Conservation (phyloP, 2,888 invertebrate species). For the Drosophila ezoana region DNA sequence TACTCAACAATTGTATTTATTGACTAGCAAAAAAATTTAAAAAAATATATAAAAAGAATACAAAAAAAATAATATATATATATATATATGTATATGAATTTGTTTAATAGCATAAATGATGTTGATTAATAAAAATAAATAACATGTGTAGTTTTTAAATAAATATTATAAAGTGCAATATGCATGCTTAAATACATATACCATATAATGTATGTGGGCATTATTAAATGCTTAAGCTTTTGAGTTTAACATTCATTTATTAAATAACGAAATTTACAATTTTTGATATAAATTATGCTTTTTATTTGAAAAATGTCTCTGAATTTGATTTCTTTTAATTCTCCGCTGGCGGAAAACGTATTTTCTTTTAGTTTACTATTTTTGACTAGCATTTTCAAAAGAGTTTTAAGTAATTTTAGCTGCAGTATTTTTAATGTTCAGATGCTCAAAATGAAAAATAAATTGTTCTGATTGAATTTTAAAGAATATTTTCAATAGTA, state of each 20-base stretch:
- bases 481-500: not conserved
- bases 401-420: no score
- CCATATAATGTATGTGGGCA: no score
- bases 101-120: conserved; percentile 59
- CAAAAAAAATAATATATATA: conserved; percentile 27
- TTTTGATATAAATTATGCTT: not conserved
- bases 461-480: not conserved
- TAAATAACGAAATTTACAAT: no score
- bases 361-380: not conserved
- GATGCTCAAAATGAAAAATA: conserved; percentile 15
- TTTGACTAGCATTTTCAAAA: not conserved
- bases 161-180: conserved; percentile 32
- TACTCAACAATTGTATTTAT: conserved; percentile 58
- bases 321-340: not conserved
- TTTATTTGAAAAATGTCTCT: not conserved
- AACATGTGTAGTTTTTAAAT: conserved; percentile 53
- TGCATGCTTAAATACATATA: conserved; percentile 12
- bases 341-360: conserved; percentile 66
- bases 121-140: conserved; percentile 50
- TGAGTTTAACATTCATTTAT: not conserved
- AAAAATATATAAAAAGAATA: conserved; percentile 30
- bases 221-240: conserved; percentile 13
- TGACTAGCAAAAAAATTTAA: conserved; percentile 48
- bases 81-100: conserved; percentile 41
- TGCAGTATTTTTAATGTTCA: not conserved